These are phyloP conservation scores for Zaprionus tsacasi DNA, from an alignment of 1,140 invertebrate genomes.

Conservation along the genomic window DNA sequence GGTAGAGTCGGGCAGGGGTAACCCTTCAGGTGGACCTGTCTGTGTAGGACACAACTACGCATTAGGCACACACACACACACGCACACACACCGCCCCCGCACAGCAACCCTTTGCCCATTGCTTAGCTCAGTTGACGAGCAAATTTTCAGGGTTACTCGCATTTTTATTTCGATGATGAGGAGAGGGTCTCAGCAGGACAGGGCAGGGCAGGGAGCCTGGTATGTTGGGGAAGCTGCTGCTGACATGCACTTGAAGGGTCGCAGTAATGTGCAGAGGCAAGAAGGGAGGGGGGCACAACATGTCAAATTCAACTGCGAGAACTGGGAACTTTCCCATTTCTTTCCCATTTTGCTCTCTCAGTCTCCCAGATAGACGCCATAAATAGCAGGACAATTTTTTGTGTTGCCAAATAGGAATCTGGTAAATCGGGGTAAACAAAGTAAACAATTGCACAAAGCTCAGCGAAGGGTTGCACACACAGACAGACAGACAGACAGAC, in stretches of 20 bases:
- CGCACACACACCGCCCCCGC: no score
- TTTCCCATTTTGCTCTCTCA: background rate
- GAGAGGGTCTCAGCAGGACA: background rate
- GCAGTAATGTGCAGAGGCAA: background rate
- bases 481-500: background rate
- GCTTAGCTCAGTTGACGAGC: constrained; percentile 39
- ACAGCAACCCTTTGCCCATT: background rate
- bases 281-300: constrained; percentile 5
- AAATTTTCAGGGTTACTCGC: constrained; percentile 48
- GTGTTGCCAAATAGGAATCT: constrained; percentile 41
- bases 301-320: constrained; percentile 33
- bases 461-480: constrained; percentile 22
- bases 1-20: background rate
- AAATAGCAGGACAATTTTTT: constrained; percentile 35
- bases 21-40: constrained; percentile 45
- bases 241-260: constrained; percentile 45
- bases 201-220: background rate
- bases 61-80: constrained; percentile 13
- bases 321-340: constrained; percentile 1
- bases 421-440: constrained; percentile 55
- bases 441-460: constrained; percentile 41
- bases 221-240: constrained; percentile 15
- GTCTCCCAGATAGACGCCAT: constrained; percentile 25
- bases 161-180: constrained; percentile 19
- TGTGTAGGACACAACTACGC: constrained; percentile 43